A percentile compares a stretch with the other conserved stretches of the same genome.
Conservation (phyloP, 2,113 vertebrate species). For the Saccopteryx leptura region DNA sequence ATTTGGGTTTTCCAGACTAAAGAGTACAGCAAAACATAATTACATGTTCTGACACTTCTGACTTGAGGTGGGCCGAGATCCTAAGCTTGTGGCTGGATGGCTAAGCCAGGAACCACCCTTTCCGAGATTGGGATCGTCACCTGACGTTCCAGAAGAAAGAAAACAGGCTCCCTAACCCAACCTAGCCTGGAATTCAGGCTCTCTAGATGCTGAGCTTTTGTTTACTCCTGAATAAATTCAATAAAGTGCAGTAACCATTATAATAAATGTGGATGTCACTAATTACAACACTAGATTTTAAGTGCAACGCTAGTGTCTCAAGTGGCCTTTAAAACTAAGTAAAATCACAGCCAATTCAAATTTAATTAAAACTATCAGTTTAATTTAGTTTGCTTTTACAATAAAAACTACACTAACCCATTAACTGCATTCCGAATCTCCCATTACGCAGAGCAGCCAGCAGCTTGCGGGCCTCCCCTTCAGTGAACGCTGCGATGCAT, state of each 20-base stretch:
- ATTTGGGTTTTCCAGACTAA: background rate
- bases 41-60: background rate
- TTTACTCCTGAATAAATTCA: slow-evolving; percentile 83
- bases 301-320: slow-evolving; percentile 85
- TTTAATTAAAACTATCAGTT: slow-evolving; percentile 91
- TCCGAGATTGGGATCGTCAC: background rate
- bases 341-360: slow-evolving; percentile 88
- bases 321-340: slow-evolving; percentile 87
- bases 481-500: slow-evolving; percentile 6
- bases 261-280: slow-evolving; percentile 89
- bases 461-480: slow-evolving; percentile 61
- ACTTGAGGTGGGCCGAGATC: background rate
- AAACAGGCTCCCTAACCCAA: slow-evolving; percentile 69
- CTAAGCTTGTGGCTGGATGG: background rate
- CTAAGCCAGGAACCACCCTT: background rate
- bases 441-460: slow-evolving; percentile 22
- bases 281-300: slow-evolving; percentile 89
- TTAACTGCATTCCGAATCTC: slow-evolving; percentile 69
- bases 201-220: slow-evolving; percentile 82
- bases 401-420: slow-evolving; percentile 79
- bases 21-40: background rate
- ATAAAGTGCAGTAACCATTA: slow-evolving; percentile 87
- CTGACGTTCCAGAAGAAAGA: background rate
- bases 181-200: slow-evolving; percentile 53
- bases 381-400: slow-evolving; percentile 89